Conservation (phyloP, 2,113 vertebrate species). For the Raja brachyura region DNA sequence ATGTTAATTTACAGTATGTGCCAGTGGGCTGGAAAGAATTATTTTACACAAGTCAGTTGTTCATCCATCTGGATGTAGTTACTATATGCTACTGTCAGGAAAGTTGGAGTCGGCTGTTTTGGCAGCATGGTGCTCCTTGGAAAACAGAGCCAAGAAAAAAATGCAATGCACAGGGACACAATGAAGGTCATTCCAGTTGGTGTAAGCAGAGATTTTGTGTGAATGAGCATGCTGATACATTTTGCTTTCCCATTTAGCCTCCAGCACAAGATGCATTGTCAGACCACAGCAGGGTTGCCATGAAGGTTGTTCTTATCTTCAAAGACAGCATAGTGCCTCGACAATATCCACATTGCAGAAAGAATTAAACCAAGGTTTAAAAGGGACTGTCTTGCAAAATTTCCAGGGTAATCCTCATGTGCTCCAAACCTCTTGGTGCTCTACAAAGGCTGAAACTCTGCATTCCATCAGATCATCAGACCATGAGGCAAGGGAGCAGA, state of each 20-base stretch:
- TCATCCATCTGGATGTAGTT: background rate
- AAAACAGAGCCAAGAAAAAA: background rate
- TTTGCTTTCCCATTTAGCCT: background rate
- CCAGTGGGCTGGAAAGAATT: background rate
- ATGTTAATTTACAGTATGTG: background rate
- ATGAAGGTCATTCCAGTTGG: background rate
- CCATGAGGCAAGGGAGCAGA: too few relatives aligned
- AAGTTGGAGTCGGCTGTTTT: background rate
- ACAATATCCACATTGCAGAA: background rate
- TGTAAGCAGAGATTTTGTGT: background rate
- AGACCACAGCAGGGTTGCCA: background rate
- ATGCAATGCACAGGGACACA: background rate
- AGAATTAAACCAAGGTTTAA: background rate
- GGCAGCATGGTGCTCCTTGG: background rate
- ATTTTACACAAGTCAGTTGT: background rate
- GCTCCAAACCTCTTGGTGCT: background rate
- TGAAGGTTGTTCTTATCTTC: background rate
- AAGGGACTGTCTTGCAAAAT: background rate
- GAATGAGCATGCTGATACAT: background rate
- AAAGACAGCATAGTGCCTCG: background rate
- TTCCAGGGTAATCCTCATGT: background rate
- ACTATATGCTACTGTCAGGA: background rate
- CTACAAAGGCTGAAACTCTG: background rate
- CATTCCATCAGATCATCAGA: background rate
- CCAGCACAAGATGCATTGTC: background rate